Evolutionary conservation across 2,113 vertebrate species (phyloP), one percentile per base, ranked within the genome.

Genomic region (Ifrita kowaldi): DNA sequence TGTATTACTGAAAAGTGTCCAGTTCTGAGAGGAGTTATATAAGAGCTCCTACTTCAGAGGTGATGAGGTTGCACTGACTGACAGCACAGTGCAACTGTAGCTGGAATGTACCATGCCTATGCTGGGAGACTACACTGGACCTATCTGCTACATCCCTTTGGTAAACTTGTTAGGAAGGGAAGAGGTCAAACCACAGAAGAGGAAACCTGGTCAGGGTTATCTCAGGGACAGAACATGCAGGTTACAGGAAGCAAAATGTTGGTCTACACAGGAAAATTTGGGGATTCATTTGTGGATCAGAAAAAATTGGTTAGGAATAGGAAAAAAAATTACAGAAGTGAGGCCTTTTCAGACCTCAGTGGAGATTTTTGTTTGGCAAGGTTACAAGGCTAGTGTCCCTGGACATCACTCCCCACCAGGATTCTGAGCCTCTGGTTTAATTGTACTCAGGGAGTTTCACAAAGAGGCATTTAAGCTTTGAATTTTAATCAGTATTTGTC

Each of bases 371-470:
- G 59, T 94, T 95, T 90, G 44, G 74, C 55, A 88, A 92, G 50
- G 73, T 96, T 96, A 93, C 56, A 78, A 97, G 77, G 69, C 73
- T 87, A 93, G 96, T 97, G 97, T 98, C 98, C 98, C 98, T 97
- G 96, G 95, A 97, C 97, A 95, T 92, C 89, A 93, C 65, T 91
- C 95, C 87, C 57, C 95, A 97, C 97, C 97, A 98, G 97, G 97
- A 97, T 98, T 98, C 97, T 97, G 96, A 98, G 98, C 96, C 73
- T 97, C 97, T 98, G 97, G 97, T 97, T 98, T 98, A 95, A 97
- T 96, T 89, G 94, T 80, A 98, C 94, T 96, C 71, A 78, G 82
- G 94, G 97, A 98, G 98, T 98, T 99, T 98, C 98, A 99, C 99
- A 99, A 99, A 98, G 92, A 95, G 94, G 94, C 96, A 93, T 76